Evolutionary conservation across 2,888 invertebrate genomes (phyloP).

Genomic region (Choristoneura rosaceana): DNA sequence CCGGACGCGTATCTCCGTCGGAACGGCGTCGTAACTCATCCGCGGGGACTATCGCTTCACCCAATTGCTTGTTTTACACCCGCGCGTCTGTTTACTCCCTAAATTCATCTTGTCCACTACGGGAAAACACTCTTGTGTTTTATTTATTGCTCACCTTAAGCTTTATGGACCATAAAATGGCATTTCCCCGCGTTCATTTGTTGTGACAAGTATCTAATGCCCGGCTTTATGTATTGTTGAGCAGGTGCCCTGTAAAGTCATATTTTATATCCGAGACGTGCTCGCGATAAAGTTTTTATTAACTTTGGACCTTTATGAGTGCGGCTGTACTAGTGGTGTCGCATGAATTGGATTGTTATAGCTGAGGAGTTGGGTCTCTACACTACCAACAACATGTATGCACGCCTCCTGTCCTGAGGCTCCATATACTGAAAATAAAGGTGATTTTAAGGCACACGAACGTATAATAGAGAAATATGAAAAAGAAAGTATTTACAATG

Average conservation of each 20-base stretch:
- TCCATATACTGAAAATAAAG: too few species aligned
- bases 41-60: conserved; percentile 28
- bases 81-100: conserved; percentile 33
- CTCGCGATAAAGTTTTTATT: conserved; percentile 37
- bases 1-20: conserved; percentile 13
- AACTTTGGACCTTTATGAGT: conserved; percentile 25
- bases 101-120: conserved; percentile 42
- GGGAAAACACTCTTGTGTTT: conserved; percentile 36
- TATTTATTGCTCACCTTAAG: conserved; percentile 42
- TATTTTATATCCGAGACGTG: conserved; percentile 40
- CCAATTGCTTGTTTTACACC: conserved; percentile 41
- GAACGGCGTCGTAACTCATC: conserved; percentile 32
- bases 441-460: too few species aligned
- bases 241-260: conserved; percentile 40
- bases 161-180: conserved; percentile 42
- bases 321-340: not conserved
- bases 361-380: not conserved
- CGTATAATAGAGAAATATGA: too few species aligned
- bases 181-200: conserved; percentile 39
- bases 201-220: conserved; percentile 40
- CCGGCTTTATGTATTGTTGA: conserved; percentile 39
- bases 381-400: not conserved
- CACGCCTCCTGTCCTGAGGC: too few species aligned
- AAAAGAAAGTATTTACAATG: too few species aligned
- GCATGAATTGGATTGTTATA: not conserved